Conservation (phyloP, 2,113 vertebrate species). For the Phocoena sinus region DNA sequence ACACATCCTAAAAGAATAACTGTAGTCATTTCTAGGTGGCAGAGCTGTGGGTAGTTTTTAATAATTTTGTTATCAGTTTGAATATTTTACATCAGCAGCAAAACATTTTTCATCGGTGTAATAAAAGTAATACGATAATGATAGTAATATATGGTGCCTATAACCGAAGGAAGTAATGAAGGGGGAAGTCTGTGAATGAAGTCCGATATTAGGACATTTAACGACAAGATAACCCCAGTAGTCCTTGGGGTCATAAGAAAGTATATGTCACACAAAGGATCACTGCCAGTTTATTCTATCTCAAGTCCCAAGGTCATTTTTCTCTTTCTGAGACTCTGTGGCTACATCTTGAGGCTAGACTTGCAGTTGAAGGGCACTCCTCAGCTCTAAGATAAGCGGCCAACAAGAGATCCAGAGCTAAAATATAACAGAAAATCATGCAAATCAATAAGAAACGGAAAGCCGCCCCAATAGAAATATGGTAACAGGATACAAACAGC, state of each 20-base stretch:
- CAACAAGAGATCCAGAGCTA: neutral
- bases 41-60: neutral
- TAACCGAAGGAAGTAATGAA: neutral
- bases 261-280: neutral
- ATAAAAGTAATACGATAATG: neutral
- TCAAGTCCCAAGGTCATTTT: neutral
- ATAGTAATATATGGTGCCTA: neutral
- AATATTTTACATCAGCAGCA: conserved; percentile 17
- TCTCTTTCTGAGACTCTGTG: neutral
- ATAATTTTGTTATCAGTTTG: neutral
- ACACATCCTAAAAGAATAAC: neutral
- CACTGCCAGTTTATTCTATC: neutral
- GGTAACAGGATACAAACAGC: neutral
- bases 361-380: neutral
- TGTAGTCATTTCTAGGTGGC: neutral
- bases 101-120: neutral
- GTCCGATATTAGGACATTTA: neutral
- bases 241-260: neutral
- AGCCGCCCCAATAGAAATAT: neutral
- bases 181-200: neutral
- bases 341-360: neutral
- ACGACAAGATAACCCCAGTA: neutral
- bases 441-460: neutral
- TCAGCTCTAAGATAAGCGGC: neutral
- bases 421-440: neutral